Conservation (phyloP, 2,888 invertebrate species). For the Eupeodes latifasciatus region DNA sequence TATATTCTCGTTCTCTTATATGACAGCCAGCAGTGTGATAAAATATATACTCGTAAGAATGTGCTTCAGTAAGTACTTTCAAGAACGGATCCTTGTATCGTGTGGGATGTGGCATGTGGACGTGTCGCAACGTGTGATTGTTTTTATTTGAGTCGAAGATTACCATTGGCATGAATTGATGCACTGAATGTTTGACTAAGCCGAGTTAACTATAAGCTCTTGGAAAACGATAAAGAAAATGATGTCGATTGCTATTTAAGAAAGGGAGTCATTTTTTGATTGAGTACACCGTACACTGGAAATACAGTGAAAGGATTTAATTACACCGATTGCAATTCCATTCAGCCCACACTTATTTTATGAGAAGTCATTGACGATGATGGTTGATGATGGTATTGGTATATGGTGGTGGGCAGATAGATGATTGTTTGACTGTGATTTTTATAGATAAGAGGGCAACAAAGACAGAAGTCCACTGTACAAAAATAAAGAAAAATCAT, state of each 20-base stretch:
- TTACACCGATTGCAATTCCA: conserved; percentile 6
- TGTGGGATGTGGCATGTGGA: neutral
- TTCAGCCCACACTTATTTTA: conserved; percentile 10
- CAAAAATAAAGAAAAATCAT: neutral
- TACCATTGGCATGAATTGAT: neutral
- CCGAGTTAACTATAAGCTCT: neutral
- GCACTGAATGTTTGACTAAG: neutral
- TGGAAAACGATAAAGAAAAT: neutral
- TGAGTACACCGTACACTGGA: neutral
- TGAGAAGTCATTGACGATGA: neutral
- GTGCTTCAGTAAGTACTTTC: conserved; percentile 16
- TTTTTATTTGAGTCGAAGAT: conserved; percentile 16
- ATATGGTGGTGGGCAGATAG: neutral
- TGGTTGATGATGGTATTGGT: too few species aligned
- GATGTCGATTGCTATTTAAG: neutral
- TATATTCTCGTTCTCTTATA: too few species aligned
- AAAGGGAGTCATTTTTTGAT: neutral
- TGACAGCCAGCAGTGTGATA: neutral
- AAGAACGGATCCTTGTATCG: neutral
- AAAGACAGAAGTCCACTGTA: neutral
- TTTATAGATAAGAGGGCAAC: neutral
- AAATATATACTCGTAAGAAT: neutral
- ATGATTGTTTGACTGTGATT: conserved; percentile 9
- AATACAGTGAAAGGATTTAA: conserved; percentile 13
- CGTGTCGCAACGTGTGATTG: neutral